Conservation (phyloP, 2,797 vertebrate genomes). For the Psittacula derbiana region DNA sequence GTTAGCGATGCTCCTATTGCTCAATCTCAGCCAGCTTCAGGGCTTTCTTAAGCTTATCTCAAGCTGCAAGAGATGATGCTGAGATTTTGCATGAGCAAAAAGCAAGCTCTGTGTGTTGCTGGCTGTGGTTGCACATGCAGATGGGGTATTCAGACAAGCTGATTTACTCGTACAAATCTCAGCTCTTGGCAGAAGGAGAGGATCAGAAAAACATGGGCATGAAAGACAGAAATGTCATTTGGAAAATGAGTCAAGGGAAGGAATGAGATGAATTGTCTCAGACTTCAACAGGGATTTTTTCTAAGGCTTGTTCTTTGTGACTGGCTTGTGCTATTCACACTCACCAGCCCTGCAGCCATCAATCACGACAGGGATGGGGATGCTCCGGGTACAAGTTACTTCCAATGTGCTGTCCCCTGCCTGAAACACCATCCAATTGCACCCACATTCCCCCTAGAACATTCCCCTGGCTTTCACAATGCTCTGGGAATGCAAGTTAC, state of each 20-base stretch:
- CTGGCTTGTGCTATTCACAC: not conserved
- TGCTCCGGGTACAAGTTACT: not conserved
- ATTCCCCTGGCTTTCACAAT: not conserved
- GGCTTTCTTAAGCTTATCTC: not conserved
- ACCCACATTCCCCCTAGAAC: not conserved
- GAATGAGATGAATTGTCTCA: not conserved
- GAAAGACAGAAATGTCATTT: not conserved
- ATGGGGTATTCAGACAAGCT: not conserved
- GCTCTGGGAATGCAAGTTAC: not conserved
- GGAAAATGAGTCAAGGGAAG: not conserved
- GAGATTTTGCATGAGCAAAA: not conserved
- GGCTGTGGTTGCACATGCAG: not conserved
- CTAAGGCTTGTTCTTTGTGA: not conserved
- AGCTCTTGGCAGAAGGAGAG: not conserved
- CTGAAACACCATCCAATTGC: not conserved
- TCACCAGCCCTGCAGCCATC: not conserved
- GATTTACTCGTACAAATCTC: slow-evolving; percentile 1
- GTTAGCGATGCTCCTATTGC: not conserved
- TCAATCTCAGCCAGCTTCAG: not conserved
- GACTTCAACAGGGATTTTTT: not conserved
- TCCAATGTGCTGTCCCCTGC: not conserved
- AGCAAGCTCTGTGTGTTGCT: not conserved
- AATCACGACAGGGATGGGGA: not conserved
- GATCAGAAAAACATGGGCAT: not conserved
- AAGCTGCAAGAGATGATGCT: not conserved